Evolutionary conservation across 2,113 vertebrate genomes (phyloP), one percentile per base, ranked within the genome.

Genomic region (Dipodomys stephensi): DNA sequence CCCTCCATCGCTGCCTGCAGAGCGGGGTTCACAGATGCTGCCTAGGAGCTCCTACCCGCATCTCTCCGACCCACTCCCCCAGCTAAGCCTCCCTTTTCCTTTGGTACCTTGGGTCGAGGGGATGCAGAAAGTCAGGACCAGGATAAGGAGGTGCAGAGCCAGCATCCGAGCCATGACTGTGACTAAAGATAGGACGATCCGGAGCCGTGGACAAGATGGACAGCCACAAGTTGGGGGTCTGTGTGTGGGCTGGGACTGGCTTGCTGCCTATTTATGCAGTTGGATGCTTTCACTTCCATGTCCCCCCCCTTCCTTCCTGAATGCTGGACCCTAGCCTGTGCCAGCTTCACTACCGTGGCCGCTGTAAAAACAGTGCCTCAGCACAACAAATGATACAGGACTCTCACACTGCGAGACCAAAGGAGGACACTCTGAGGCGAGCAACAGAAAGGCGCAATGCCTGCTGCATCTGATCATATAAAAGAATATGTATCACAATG

Each of bases 1-100:
- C 0, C 94, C 97, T 79, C 69, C 98, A 20, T 96, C 97, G 30
- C 97, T 95, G 62, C 98, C 98, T 98, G 94, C 6, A 77, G 78
- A 32, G 39, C 27, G 25, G 68, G 44, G 60, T 39, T 19, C 80
- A 92, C 22, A 44, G 80, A 22, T 28, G n/a, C 39, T 32, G 32
- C 39, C 53, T 25, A 2, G 2, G 44, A 22, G 62, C 27, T 85
- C 77, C 32, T 28, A 30, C 23, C 72, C 73, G 35, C 49, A 11
- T 74, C 32, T 83, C 49, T 88, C 68, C 25, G 76, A 30, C 44
- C 53, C 15, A 57, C 53, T 57, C 53, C 53, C 65, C 83, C 79
- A 22, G 44, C 62, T 35, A 25, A 65, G 80, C 67, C 46, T 46
- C 65, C 69, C 25, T 73, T n/a, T 79, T 62, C 73, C 35, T 62